Conservation (phyloP, 1,140 invertebrate genomes). For the Physella acuta region DNA sequence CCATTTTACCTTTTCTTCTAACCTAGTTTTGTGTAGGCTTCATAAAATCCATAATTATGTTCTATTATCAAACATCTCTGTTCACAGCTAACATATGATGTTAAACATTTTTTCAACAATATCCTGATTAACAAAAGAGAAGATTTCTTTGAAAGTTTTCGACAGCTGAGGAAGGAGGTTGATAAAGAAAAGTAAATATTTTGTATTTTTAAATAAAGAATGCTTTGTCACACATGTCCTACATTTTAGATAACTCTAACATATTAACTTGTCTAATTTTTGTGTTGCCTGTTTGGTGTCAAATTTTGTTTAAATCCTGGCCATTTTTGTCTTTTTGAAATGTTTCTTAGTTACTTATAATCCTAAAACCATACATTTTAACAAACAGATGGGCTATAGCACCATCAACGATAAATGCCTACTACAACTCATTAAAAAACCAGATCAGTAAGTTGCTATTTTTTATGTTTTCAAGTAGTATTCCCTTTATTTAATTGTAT, state of each 20-base stretch:
- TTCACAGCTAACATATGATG: constrained; percentile 17
- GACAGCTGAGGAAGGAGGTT: neutral
- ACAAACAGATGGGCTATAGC: constrained; percentile 43
- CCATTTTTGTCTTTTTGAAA: too few relatives aligned
- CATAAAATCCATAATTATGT: too few relatives aligned
- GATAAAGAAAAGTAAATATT: constrained; percentile 8
- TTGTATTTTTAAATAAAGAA: neutral
- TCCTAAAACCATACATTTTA: too few relatives aligned
- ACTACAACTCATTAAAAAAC: constrained; percentile 41
- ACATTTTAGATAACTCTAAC: too few relatives aligned
- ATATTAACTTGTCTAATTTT: too few relatives aligned
- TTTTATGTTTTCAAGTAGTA: neutral
- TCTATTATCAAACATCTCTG: too few relatives aligned
- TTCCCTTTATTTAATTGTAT: neutral
- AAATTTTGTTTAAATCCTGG: too few relatives aligned
- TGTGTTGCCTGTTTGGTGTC: too few relatives aligned
- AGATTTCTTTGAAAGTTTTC: neutral
- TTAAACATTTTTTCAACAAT: constrained; percentile 25
- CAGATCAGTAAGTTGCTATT: constrained; percentile 44
- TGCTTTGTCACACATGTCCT: too few relatives aligned
- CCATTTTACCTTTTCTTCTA: too few relatives aligned
- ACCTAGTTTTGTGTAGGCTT: too few relatives aligned
- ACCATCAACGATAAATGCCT: constrained; percentile 48
- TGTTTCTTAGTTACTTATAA: too few relatives aligned
- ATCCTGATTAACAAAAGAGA: neutral